phyloP scores from a whole-genome alignment of 2,113 vertebrate genomes.

The Ctenodactylus gundi region DNA sequence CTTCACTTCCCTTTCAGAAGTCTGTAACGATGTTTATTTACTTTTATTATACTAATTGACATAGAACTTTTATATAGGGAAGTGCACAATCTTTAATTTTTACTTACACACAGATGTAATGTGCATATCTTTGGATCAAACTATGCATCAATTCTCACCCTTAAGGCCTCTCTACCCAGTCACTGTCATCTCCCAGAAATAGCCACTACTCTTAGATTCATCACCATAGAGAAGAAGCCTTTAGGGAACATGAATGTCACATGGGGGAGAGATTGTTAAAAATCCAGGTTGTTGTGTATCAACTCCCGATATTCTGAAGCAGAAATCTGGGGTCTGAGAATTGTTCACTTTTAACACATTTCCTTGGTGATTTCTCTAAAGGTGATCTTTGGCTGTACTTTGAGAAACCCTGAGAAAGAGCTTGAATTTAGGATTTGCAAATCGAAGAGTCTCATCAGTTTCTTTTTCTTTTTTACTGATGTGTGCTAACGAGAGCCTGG shows the following conservation, averaged over 20 bases:
- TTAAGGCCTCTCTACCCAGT: not conserved
- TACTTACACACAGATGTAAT: not conserved
- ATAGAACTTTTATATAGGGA: not conserved
- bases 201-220: not conserved
- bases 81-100: not conserved
- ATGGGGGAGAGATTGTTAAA: not conserved
- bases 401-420: not conserved
- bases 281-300: not conserved
- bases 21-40: not conserved
- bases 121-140: not conserved
- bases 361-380: not conserved
- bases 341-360: not conserved
- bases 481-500: not conserved
- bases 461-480: not conserved
- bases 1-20: not conserved
- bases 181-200: not conserved
- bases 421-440: constrained; percentile 3
- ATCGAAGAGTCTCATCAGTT: not conserved
- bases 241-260: not conserved
- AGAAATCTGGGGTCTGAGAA: not conserved
- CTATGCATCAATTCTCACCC: not conserved
- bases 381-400: not conserved
- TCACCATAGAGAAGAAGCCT: not conserved
- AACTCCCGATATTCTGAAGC: not conserved
- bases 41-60: constrained; percentile 3